These are phyloP conservation scores for Exaiptasia diaphana DNA, from an alignment of 64 coral and sea anemone species.

Conservation along the genomic window DNA sequence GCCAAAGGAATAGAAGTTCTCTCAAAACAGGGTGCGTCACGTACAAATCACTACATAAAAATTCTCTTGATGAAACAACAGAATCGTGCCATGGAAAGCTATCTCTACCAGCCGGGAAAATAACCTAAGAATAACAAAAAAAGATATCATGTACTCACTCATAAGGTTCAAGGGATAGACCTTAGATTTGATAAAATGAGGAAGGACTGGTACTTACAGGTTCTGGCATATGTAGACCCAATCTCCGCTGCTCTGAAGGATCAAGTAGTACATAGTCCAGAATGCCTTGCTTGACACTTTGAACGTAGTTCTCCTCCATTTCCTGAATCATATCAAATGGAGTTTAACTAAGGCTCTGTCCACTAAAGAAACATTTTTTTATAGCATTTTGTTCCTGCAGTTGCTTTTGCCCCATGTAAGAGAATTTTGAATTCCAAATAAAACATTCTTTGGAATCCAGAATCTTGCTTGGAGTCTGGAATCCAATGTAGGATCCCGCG, in stretches of 20 bases:
- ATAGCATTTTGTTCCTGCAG: too few relatives aligned
- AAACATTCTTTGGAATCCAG: too few relatives aligned
- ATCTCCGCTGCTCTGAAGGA: conserved; percentile 75
- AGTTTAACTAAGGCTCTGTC: too few relatives aligned
- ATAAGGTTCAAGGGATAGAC: not conserved
- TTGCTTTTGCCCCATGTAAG: too few relatives aligned
- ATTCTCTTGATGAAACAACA: conserved; percentile 56
- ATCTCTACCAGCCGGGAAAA: conserved; percentile 80
- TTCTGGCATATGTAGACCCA: conserved; percentile 84
- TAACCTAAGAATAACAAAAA: conserved; percentile 47
- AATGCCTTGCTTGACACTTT: conserved; percentile 83
- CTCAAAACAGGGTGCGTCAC: conserved; percentile 66
- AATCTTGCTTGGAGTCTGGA: too few relatives aligned
- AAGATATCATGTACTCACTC: not conserved
- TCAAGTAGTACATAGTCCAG: conserved; percentile 92
- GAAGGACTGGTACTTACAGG: conserved; percentile 39
- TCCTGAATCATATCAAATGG: conserved; percentile 47
- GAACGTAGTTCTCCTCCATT: conserved; percentile 78
- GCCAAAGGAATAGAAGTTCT: conserved; percentile 81
- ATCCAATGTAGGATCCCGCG: too few relatives aligned
- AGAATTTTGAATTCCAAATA: too few relatives aligned
- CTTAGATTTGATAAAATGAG: not conserved
- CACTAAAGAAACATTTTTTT: too few relatives aligned
- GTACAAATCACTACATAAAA: conserved; percentile 62
- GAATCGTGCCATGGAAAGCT: conserved; percentile 83